Base-by-base conservation (phyloP, 2,888 invertebrate genomes). In the Oasisia sp. region DNA sequence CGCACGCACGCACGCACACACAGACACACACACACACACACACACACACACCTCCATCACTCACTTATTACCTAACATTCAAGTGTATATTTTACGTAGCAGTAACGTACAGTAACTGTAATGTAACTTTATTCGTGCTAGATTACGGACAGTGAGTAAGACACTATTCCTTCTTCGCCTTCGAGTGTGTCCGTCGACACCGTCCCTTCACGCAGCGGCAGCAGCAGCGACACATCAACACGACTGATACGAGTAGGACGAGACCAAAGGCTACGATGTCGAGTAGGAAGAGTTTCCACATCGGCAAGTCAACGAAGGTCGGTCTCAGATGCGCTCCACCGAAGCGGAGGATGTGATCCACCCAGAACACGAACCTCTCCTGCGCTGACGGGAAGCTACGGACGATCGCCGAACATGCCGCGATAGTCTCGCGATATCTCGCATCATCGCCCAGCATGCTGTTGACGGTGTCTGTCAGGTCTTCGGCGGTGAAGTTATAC, bases 331-430 rank as follows among this genome's bases (percentile, higher is more conserved):
- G 90, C 32, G 32, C n/a, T 32, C 90, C 90, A 19, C 90, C 90
- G 90, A 44, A 90, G 19, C 38, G 32, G 8, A 90, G 32, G 9
- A 90, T 90, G 90, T 90, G 90, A 19, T 45, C 38, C 32, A 90
- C 27, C 90, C 90, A 90, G 90, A 90, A 90, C 38, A 14, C 32
- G 38, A 90, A 45, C 90, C 19, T 45, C 14, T 91, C 92, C 44
- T 90, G 89, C 3, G 92, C 90, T 7, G 91, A 38, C 5, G 93
- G 92, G 12, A 91, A 90, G 89, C 90, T 89, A 56, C 92, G 89
- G 9, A 93, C 32, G 14, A 93, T 91, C 32, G 90, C 92, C 14
- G 92, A 92, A 32, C 92, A 92, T 38, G 90, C 92, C 11, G 89
- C 91, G 38, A 92, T 38, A 45, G 90, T 92, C 32, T 45, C 27